A percentile compares a stretch with the other conserved stretches of the same genome.
These are phyloP conservation scores for Todiramphus chloris DNA, from an alignment of 2,113 vertebrate species.

Conservation along the genomic window DNA sequence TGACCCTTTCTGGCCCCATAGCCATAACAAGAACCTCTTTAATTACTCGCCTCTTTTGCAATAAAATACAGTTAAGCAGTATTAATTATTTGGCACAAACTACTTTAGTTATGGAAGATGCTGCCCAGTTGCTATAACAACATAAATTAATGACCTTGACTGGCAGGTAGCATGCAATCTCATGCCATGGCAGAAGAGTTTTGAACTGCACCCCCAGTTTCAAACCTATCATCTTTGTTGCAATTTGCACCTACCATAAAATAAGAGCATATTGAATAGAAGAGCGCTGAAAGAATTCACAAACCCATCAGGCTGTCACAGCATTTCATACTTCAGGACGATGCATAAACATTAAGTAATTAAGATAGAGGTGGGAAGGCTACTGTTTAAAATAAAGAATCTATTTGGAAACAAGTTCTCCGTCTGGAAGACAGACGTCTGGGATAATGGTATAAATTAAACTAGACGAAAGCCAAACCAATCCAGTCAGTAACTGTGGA, in stretches of 20 bases:
- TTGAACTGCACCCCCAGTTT: neutral
- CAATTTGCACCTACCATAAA: neutral
- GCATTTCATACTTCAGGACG: neutral
- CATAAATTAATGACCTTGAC: neutral
- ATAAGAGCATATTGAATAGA: neutral
- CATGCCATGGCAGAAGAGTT: neutral
- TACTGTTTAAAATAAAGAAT: neutral
- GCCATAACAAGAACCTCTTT: neutral
- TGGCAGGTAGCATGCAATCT: neutral
- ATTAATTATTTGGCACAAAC: constrained; percentile 30
- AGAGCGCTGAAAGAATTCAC: neutral
- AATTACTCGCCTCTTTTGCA: constrained; percentile 33
- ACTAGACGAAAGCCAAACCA: neutral
- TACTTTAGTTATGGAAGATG: neutral
- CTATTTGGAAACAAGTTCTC: neutral
- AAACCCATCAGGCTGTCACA: neutral
- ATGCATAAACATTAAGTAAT: neutral
- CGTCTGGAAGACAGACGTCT: neutral
- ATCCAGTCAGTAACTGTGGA: neutral
- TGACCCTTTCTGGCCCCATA: constrained; percentile 5
- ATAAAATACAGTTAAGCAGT: constrained; percentile 40
- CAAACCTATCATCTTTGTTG: neutral
- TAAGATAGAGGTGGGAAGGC: neutral
- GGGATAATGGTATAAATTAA: neutral
- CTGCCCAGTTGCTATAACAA: constrained; percentile 28